Evolutionary conservation across 2,888 invertebrate species (phyloP).

Genomic region (Aspidiotus destructor): DNA sequence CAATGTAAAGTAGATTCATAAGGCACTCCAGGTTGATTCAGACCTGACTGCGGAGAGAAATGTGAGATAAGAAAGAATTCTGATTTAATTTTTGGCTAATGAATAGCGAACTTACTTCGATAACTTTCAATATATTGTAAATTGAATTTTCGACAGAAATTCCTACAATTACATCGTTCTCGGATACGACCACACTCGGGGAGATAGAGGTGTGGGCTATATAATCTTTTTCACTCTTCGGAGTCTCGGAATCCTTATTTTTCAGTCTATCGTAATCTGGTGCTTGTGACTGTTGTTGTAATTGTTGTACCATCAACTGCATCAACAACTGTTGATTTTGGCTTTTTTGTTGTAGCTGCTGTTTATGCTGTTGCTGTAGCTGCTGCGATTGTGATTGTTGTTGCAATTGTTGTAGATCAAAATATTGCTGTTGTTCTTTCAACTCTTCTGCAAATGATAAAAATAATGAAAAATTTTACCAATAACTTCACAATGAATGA

Average conservation of each 20-base stretch:
- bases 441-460: constrained; percentile 20
- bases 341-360: constrained; percentile 2
- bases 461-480: background rate
- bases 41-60: constrained; percentile 38
- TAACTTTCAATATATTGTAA: constrained; percentile 45
- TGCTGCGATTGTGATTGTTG: constrained; percentile 1
- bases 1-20: constrained; percentile 40
- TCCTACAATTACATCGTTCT: constrained; percentile 42
- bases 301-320: constrained; percentile 17
- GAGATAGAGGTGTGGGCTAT: constrained; percentile 46
- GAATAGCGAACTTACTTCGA: constrained; percentile 41
- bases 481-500: background rate
- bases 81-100: background rate
- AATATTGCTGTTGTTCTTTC: constrained; percentile 21
- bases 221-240: constrained; percentile 39
- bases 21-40: constrained; percentile 38
- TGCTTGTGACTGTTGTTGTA: constrained; percentile 9
- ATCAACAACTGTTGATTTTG: constrained; percentile 15
- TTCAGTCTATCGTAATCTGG: constrained; percentile 19
- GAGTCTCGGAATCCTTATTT: constrained; percentile 23
- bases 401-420: constrained; percentile 9
- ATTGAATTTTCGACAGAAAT: constrained; percentile 49
- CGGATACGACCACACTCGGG: constrained; percentile 43
- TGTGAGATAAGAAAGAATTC: background rate
- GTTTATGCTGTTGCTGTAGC: background rate